Percentiles rank a stretch among this genome's conserved stretches.
phyloP scores from a whole-genome alignment of 2,113 vertebrate genomes.

The Lontra canadensis region DNA sequence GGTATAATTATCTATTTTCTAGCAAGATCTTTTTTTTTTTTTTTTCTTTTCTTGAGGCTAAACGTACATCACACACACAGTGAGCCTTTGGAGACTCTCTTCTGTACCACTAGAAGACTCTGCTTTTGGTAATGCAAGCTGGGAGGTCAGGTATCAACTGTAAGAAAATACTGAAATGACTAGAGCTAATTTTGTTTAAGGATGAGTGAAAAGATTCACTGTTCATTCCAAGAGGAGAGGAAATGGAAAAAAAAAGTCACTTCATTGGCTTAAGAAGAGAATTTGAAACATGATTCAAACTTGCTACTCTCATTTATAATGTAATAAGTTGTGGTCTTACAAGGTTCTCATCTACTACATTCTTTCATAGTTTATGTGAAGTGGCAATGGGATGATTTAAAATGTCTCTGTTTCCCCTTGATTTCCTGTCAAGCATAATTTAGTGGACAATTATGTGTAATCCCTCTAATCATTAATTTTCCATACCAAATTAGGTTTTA shows the following conservation, averaged over 20 bases:
- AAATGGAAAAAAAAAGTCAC: not conserved
- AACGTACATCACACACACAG: not conserved
- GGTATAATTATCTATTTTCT: conserved; percentile 37
- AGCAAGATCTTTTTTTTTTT: not conserved
- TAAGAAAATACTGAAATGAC: not conserved
- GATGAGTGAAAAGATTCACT: not conserved
- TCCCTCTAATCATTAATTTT: conserved; percentile 54
- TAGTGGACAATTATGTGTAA: not conserved
- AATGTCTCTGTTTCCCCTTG: not conserved
- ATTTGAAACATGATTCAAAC: not conserved
- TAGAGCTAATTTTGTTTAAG: not conserved
- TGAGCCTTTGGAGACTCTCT: not conserved
- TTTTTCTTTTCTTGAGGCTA: not conserved
- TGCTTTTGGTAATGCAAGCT: not conserved
- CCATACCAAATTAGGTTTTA: conserved; percentile 15
- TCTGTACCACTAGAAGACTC: not conserved
- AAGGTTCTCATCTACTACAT: not conserved
- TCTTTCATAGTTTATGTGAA: not conserved
- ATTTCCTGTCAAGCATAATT: conserved; percentile 31
- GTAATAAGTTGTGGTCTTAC: not conserved
- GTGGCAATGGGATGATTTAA: not conserved
- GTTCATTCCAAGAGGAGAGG: conserved; percentile 34
- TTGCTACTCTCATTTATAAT: not conserved
- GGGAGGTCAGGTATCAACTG: not conserved
- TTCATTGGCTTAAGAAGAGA: conserved; percentile 15